phyloP scores from a whole-genome alignment of 1,140 invertebrate genomes.

The Habropoda laboriosa region DNA sequence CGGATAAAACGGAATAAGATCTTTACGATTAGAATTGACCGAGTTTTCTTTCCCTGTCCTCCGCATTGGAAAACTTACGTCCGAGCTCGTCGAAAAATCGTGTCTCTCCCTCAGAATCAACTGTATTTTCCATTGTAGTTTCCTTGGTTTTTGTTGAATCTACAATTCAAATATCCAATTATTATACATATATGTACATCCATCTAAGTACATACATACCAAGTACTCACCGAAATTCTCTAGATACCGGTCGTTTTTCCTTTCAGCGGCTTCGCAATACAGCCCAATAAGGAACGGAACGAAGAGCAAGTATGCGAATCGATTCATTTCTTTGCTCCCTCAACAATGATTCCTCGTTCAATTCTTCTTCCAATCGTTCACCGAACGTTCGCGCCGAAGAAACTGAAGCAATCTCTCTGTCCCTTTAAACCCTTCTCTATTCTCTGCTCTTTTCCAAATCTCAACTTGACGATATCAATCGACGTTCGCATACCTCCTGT shows the following conservation, averaged over 20 bases:
- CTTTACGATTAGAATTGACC: neutral
- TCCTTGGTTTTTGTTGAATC: slow-evolving; percentile 57
- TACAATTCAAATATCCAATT: slow-evolving; percentile 46
- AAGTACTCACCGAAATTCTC: slow-evolving; percentile 70
- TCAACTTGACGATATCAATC: neutral
- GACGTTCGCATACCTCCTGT: neutral
- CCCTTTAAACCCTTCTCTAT: neutral
- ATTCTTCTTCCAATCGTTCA: neutral
- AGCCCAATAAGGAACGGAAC: slow-evolving; percentile 48
- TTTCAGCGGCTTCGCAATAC: slow-evolving; percentile 40
- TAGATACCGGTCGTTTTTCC: slow-evolving; percentile 76
- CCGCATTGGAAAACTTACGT: slow-evolving; percentile 80
- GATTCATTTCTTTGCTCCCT: slow-evolving; percentile 36
- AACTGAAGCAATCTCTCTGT: neutral
- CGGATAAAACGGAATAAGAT: no score
- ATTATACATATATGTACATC: no score
- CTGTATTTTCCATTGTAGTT: slow-evolving; percentile 63
- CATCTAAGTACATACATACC: no score
- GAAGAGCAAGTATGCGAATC: slow-evolving; percentile 16
- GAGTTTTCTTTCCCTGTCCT: neutral
- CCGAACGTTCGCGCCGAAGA: no score
- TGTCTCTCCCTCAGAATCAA: slow-evolving; percentile 71
- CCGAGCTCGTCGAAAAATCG: slow-evolving; percentile 84
- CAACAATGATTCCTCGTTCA: neutral
- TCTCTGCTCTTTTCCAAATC: neutral